phyloP scores from a whole-genome alignment of 2,113 vertebrate genomes.

The Atlantisia rogersi region DNA sequence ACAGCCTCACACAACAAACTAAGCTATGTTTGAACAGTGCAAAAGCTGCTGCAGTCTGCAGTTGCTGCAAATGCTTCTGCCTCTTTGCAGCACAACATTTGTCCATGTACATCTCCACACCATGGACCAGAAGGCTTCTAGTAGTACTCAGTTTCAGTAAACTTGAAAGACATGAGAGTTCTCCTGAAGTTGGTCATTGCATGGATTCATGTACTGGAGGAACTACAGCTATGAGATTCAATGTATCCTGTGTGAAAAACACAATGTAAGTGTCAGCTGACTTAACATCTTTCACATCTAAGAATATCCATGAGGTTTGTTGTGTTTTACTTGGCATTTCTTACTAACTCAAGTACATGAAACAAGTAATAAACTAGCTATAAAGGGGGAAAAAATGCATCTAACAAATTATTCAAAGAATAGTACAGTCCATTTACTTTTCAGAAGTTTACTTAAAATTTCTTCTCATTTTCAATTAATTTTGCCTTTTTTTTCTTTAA shows the following conservation, averaged over 20 bases:
- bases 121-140: neutral
- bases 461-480: neutral
- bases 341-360: neutral
- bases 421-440: neutral
- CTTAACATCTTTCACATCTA: neutral
- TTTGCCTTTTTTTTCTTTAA: neutral
- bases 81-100: neutral
- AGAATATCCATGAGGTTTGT: neutral
- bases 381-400: neutral
- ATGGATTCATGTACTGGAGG: neutral
- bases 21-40: neutral
- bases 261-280: neutral
- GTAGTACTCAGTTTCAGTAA: neutral
- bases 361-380: neutral
- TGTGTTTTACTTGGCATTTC: neutral
- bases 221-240: neutral
- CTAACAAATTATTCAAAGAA: neutral
- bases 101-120: neutral
- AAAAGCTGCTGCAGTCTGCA: neutral
- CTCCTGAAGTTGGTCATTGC: neutral
- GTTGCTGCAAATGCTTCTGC: neutral
- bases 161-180: neutral
- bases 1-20: neutral
- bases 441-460: neutral
- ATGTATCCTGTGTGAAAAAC: neutral